A percentile compares a stretch with the other conserved stretches of the same genome.
Conservation (phyloP, 2,797 vertebrate genomes). For the Macroramphosus scolopax region DNA sequence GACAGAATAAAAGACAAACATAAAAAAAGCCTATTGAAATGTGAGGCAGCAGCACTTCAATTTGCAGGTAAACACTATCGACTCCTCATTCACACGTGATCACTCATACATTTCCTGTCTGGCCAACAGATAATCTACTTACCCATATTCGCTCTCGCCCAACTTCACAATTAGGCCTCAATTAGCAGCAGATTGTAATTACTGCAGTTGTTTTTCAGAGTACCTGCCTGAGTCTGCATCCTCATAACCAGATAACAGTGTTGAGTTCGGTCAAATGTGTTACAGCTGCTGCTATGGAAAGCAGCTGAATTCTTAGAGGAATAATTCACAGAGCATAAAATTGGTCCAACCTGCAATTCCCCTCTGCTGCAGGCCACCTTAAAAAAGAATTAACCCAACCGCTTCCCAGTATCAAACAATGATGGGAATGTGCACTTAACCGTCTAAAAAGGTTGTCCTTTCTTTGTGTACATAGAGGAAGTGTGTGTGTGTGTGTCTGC, state of each 20-base stretch:
- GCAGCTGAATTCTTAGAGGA: slow-evolving; percentile 24
- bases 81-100: slow-evolving; percentile 3
- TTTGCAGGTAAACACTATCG: slow-evolving; percentile 18
- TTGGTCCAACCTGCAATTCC: no score
- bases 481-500: slow-evolving; percentile 4
- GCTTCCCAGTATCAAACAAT: no score
- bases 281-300: slow-evolving; percentile 19
- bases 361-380: slow-evolving; percentile 9
- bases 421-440: no score
- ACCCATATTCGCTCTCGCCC: no score
- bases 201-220: slow-evolving; percentile 47
- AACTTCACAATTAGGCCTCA: slow-evolving; percentile 66
- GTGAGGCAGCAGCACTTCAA: no score
- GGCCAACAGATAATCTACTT: slow-evolving; percentile 57
- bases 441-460: no score
- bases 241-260: slow-evolving; percentile 27
- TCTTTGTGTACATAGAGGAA: no score
- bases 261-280: slow-evolving; percentile 8
- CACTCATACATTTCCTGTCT: slow-evolving; percentile 25
- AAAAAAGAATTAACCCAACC: slow-evolving; percentile 13
- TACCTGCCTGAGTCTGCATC: slow-evolving; percentile 29
- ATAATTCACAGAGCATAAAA: slow-evolving; percentile 14
- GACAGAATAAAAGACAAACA: no score
- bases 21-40: no score
- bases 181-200: slow-evolving; percentile 73